Percentiles rank a stretch among this genome's conserved stretches.
phyloP scores from a whole-genome alignment of 53 echinoderm and acorn worm genomes.

The Apostichopus leukothele region DNA sequence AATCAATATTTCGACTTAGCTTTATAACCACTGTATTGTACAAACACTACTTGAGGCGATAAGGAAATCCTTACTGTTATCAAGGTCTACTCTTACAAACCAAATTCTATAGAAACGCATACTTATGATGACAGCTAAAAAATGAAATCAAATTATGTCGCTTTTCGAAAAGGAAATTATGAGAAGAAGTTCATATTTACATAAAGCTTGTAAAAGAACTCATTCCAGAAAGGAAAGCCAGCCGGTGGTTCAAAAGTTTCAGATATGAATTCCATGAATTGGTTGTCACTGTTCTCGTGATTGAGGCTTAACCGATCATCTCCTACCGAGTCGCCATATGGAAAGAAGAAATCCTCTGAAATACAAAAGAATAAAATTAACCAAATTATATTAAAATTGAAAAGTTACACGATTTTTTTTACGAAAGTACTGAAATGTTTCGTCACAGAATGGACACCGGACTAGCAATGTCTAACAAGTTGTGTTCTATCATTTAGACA shows the following conservation, averaged over 20 bases:
- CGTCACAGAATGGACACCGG: too few relatives aligned
- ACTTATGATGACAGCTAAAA: neutral
- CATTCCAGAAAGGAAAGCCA: constrained; percentile 58
- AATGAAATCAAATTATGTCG: neutral
- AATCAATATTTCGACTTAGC: too few relatives aligned
- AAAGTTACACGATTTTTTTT: too few relatives aligned
- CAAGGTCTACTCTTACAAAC: too few relatives aligned
- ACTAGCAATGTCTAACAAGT: too few relatives aligned
- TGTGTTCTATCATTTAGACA: too few relatives aligned
- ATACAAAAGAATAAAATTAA: neutral
- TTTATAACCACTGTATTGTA: too few relatives aligned
- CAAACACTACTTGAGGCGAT: too few relatives aligned
- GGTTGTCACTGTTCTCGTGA: constrained; percentile 1
- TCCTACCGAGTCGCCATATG: constrained; percentile 40
- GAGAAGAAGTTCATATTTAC: constrained; percentile 34
- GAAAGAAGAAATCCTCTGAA: constrained; percentile 55
- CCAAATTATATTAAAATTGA: too few relatives aligned
- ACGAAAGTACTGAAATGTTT: too few relatives aligned
- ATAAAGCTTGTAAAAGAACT: constrained; percentile 54
- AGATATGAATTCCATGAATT: constrained; percentile 49
- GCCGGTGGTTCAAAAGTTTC: constrained; percentile 44
- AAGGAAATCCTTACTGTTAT: too few relatives aligned
- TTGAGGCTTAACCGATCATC: constrained; percentile 40
- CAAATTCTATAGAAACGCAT: too few relatives aligned
- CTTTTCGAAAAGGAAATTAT: neutral